These are phyloP conservation scores for Drosophila ambigua DNA, from an alignment of 1,140 invertebrate genomes.

Conservation along the genomic window DNA sequence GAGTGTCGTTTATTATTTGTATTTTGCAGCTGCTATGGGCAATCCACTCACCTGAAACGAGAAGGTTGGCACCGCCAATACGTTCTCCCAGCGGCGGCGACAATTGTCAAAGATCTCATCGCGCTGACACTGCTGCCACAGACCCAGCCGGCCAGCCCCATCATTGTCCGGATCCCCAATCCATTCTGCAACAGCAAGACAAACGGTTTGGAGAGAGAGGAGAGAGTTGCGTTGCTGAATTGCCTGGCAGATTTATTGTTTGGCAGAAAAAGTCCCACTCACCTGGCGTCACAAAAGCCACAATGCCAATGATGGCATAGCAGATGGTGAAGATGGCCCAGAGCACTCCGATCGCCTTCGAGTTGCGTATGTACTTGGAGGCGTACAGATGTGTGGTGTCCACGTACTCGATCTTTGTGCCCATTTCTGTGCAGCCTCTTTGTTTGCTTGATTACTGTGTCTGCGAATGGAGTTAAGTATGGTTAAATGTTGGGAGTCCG, in stretches of 20 bases:
- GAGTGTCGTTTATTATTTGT: not conserved
- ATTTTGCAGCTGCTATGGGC: not conserved
- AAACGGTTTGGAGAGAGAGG: not conserved
- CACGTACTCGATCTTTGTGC: constrained; percentile 95
- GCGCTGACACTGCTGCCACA: constrained; percentile 94
- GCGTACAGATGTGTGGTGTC: constrained; percentile 95
- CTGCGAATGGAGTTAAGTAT: constrained; percentile 54
- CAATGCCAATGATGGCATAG: constrained; percentile 97
- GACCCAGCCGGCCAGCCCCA: constrained; percentile 94
- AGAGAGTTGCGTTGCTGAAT: constrained; percentile 9
- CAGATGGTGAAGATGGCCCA: constrained; percentile 99
- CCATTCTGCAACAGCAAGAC: constrained; percentile 89
- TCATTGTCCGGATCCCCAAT: constrained; percentile 92
- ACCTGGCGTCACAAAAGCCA: constrained; percentile 95
- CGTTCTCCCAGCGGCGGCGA: constrained; percentile 92
- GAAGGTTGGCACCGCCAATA: constrained; percentile 91
- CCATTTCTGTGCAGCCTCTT: constrained; percentile 86
- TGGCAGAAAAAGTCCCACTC: constrained; percentile 17
- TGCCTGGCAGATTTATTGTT: not conserved
- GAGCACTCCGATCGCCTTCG: constrained; percentile 97
- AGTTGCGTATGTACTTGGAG: constrained; percentile 97
- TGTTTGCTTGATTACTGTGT: constrained; percentile 12
- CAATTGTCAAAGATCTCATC: constrained; percentile 90
- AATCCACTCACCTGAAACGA: constrained; percentile 86
- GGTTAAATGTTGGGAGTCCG: constrained; percentile 50